A percentile compares a stretch with the other conserved stretches of the same genome.
phyloP scores from a whole-genome alignment of 2,888 invertebrate genomes.

The Sympetrum striolatum region DNA sequence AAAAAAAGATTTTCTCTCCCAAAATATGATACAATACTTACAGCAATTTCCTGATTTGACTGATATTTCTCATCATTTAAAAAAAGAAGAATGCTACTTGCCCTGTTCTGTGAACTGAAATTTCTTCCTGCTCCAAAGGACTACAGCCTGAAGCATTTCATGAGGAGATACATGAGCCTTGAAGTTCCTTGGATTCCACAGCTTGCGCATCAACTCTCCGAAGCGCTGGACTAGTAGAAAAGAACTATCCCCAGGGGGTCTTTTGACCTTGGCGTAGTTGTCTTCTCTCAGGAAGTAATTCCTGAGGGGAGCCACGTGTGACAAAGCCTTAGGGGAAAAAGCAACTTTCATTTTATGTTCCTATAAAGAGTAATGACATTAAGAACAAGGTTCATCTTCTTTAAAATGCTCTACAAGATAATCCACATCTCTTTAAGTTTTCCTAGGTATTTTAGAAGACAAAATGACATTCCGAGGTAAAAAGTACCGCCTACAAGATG shows the following conservation, averaged over 20 bases:
- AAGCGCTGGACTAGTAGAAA: slow-evolving; percentile 90
- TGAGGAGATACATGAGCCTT: slow-evolving; percentile 99
- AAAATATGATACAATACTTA: no score
- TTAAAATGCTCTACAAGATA: no score
- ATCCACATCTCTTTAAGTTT: no score
- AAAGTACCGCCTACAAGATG: no score
- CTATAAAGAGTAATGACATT: no score
- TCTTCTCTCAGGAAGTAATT: slow-evolving; percentile 95
- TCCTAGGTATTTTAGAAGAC: no score
- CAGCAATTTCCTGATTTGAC: no score
- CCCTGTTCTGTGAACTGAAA: slow-evolving; percentile 99
- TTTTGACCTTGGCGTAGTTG: slow-evolving; percentile 85
- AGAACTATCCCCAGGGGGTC: slow-evolving; percentile 95
- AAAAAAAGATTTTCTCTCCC: no score
- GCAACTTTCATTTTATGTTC: neutral
- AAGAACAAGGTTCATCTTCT: no score
- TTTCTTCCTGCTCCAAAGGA: slow-evolving; percentile 93
- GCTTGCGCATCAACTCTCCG: slow-evolving; percentile 93
- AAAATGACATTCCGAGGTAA: no score
- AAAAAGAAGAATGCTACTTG: slow-evolving; percentile 56
- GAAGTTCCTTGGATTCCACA: slow-evolving; percentile 99
- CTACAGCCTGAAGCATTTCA: slow-evolving; percentile 99
- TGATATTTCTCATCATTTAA: no score
- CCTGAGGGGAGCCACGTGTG: slow-evolving; percentile 92
- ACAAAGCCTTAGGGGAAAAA: slow-evolving; percentile 75